Evolutionary conservation across 2,797 vertebrate species (phyloP).

Genomic region (Crocidura indochinensis): DNA sequence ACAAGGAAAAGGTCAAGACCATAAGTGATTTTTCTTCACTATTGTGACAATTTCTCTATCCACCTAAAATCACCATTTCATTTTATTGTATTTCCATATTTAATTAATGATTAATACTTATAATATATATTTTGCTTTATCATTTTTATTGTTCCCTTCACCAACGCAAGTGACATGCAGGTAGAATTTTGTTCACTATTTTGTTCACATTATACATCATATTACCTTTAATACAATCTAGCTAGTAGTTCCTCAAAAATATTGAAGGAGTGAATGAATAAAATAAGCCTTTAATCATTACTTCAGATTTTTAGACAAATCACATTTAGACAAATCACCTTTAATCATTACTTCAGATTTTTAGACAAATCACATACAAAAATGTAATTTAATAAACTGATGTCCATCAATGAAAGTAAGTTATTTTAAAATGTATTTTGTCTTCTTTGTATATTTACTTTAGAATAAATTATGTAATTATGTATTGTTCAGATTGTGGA

Average conservation of each 20-base stretch:
- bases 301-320: background rate
- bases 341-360: background rate
- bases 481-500: conserved; percentile 40
- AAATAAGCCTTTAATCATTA: background rate
- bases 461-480: background rate
- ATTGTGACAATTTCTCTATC: background rate
- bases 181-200: background rate
- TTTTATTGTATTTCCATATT: conserved; percentile 20
- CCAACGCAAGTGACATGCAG: background rate
- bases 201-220: background rate
- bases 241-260: conserved; percentile 33
- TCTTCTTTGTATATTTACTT: conserved; percentile 19
- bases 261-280: conserved; percentile 29
- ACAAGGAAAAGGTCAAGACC: conserved; percentile 69
- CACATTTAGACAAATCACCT: background rate
- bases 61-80: conserved; percentile 39
- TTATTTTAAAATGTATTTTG: conserved; percentile 43
- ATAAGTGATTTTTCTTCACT: conserved; percentile 2
- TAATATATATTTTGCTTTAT: background rate
- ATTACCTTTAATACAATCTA: conserved; percentile 3
- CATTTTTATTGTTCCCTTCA: background rate
- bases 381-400: background rate
- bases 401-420: conserved; percentile 11
- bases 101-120: background rate
- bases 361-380: conserved; percentile 33